phyloP scores from a whole-genome alignment of 2,113 vertebrate genomes.

The Rutilus rutilus region DNA sequence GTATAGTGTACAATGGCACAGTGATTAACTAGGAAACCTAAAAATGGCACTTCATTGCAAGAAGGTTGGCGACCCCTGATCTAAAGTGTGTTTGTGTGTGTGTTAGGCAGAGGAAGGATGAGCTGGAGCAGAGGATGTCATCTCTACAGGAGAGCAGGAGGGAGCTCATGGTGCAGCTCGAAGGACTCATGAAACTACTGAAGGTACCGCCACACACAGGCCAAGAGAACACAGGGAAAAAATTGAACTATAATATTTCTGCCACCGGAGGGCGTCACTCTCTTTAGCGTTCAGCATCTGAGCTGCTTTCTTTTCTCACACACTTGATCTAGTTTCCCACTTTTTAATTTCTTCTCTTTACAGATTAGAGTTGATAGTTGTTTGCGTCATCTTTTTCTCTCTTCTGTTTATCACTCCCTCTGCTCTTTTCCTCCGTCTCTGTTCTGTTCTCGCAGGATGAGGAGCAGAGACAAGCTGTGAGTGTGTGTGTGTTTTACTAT shows the following conservation, averaged over 20 bases:
- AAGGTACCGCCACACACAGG: slow-evolving; percentile 77
- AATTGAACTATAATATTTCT: neutral
- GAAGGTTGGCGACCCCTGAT: too few relatives aligned
- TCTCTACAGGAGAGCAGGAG: slow-evolving; percentile 92
- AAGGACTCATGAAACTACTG: slow-evolving; percentile 96
- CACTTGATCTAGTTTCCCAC: slow-evolving; percentile 29
- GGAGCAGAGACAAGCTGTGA: slow-evolving; percentile 98
- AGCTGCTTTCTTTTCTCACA: neutral
- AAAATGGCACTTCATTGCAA: too few relatives aligned
- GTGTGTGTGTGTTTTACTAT: slow-evolving; percentile 68
- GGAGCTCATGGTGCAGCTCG: slow-evolving; percentile 97
- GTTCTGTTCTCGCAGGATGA: slow-evolving; percentile 83
- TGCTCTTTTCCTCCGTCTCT: slow-evolving; percentile 39
- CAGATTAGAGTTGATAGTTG: neutral
- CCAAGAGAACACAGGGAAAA: neutral
- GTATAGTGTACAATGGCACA: too few relatives aligned
- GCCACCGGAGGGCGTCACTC: slow-evolving; percentile 61
- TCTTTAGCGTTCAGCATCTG: neutral
- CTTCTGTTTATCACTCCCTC: slow-evolving; percentile 23
- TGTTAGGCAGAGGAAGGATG: slow-evolving; percentile 92
- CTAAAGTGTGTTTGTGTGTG: slow-evolving; percentile 31
- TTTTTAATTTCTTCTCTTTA: slow-evolving; percentile 3
- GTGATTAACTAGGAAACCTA: too few relatives aligned
- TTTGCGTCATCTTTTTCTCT: neutral
- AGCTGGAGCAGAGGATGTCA: slow-evolving; percentile 96